Percentiles rank a stretch among this genome's conserved stretches.
Conservation (phyloP, 2,113 vertebrate genomes). For the Arizona elegans region DNA sequence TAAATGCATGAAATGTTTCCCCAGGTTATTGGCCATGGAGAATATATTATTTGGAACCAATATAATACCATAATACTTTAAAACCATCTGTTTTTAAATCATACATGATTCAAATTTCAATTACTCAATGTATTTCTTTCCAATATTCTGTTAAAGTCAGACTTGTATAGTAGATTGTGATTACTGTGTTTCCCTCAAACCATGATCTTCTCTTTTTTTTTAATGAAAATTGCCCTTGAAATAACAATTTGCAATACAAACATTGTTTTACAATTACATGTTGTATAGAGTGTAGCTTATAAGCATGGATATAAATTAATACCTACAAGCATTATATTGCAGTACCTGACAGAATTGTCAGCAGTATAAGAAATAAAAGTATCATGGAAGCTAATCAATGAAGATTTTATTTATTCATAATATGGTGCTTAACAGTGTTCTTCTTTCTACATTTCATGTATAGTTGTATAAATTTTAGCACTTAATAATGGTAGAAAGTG, state of each 20-base stretch:
- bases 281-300: constrained; percentile 7
- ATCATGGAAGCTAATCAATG: constrained; percentile 50
- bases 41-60: background rate
- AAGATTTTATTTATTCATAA: constrained; percentile 59
- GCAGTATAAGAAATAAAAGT: constrained; percentile 57
- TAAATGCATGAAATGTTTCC: constrained; percentile 24
- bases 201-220: constrained; percentile 16
- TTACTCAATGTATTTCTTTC: background rate
- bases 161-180: constrained; percentile 1
- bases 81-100: background rate
- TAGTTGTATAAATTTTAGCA: constrained; percentile 41
- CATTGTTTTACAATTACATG: background rate
- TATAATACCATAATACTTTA: background rate
- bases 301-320: constrained; percentile 44
- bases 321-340: constrained; percentile 37
- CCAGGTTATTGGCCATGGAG: constrained; percentile 2
- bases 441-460: constrained; percentile 43
- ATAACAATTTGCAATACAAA: background rate
- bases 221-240: background rate
- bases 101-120: background rate
- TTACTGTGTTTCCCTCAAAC: background rate
- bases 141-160: background rate
- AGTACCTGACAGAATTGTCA: constrained; percentile 40
- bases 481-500: constrained; percentile 40
- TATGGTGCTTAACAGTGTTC: constrained; percentile 47